Evolutionary conservation across 2,888 invertebrate genomes (phyloP).

Genomic region (Cantharis rufa): DNA sequence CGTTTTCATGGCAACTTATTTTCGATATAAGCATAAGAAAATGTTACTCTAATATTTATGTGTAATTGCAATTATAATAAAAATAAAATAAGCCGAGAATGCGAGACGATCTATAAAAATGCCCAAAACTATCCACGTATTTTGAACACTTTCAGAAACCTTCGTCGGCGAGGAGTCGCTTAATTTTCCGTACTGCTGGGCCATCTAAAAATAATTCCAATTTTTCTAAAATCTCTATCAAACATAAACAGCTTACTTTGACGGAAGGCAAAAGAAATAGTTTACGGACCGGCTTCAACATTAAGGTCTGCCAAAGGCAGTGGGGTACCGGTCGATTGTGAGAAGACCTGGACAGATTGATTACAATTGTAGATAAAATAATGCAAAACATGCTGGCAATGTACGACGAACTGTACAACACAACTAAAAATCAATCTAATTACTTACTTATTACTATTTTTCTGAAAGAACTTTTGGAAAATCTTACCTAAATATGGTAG

Average conservation of each 20-base stretch:
- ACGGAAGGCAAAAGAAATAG: slow-evolving; percentile 45
- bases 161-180: slow-evolving; percentile 19
- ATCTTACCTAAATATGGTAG: slow-evolving; percentile 50
- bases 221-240: neutral
- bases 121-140: slow-evolving; percentile 47
- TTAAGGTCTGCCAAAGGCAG: slow-evolving; percentile 41
- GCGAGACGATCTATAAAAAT: slow-evolving; percentile 47
- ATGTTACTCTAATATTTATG: slow-evolving; percentile 24
- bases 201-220: slow-evolving; percentile 38
- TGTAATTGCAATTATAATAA: slow-evolving; percentile 35
- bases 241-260: slow-evolving; percentile 37
- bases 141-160: slow-evolving; percentile 39
- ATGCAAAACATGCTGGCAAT: slow-evolving; percentile 42
- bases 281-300: slow-evolving; percentile 39
- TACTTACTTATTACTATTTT: neutral
- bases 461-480: neutral
- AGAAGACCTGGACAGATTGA: slow-evolving; percentile 46
- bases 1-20: neutral
- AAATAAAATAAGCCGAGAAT: slow-evolving; percentile 42
- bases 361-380: slow-evolving; percentile 44
- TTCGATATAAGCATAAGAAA: neutral
- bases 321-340: slow-evolving; percentile 42
- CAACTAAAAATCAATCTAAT: slow-evolving; percentile 45
- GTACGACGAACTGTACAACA: slow-evolving; percentile 45
- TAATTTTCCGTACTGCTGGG: slow-evolving; percentile 45